Evolutionary conservation across 2,113 vertebrate genomes (phyloP).

Genomic region (Suricata suricatta): DNA sequence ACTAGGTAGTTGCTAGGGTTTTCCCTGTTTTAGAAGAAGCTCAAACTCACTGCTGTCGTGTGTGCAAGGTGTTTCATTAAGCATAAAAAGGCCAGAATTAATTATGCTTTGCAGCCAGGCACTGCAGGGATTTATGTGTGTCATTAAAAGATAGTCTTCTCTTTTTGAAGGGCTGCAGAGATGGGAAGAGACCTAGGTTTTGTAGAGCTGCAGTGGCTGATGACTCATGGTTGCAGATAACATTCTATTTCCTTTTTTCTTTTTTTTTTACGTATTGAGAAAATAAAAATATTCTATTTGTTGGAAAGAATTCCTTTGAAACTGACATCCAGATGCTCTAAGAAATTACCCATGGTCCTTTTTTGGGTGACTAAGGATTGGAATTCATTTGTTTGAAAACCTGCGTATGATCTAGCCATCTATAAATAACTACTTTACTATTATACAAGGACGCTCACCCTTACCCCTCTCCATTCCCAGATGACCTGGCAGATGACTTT

Average conservation of each 20-base stretch:
- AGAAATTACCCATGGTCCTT: neutral
- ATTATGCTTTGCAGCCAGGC: slow-evolving; percentile 31
- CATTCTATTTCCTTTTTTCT: slow-evolving; percentile 54
- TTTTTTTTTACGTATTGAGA: slow-evolving; percentile 29
- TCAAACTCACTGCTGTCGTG: slow-evolving; percentile 3
- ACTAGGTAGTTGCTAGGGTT: neutral
- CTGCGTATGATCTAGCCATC: neutral
- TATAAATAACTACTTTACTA: neutral
- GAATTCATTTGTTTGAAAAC: neutral
- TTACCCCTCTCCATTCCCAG: neutral
- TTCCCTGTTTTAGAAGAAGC: neutral
- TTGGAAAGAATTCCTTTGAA: slow-evolving; percentile 44
- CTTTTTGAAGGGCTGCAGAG: slow-evolving; percentile 68
- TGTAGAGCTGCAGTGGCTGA: slow-evolving; percentile 79
- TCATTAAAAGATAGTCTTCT: slow-evolving; percentile 50
- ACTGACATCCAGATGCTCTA: neutral
- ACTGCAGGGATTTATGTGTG: slow-evolving; percentile 1
- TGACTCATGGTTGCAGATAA: slow-evolving; percentile 87
- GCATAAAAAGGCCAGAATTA: slow-evolving; percentile 53
- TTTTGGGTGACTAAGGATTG: neutral
- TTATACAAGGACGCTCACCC: neutral
- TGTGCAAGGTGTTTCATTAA: slow-evolving; percentile 60
- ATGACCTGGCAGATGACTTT: neutral
- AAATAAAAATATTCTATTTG: slow-evolving; percentile 77
- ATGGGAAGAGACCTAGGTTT: slow-evolving; percentile 65